Evolutionary conservation across 2,113 vertebrate species (phyloP).

Genomic region (Gambusia holbrooki): DNA sequence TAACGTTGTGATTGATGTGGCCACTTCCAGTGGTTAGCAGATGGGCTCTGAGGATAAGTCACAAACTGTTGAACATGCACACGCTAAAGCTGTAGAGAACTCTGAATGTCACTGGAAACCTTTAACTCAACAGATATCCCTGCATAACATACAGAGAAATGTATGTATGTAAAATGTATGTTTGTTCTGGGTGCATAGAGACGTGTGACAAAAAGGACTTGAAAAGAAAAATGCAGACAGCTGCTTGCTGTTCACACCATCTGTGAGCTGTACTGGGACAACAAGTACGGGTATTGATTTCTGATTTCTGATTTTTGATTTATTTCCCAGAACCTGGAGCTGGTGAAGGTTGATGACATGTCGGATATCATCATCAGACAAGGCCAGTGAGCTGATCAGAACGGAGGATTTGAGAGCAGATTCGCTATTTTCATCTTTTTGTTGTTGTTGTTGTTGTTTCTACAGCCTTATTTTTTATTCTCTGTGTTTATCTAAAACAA

Average conservation of each 20-base stretch:
- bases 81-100: too few relatives aligned
- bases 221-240: too few relatives aligned
- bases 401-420: background rate
- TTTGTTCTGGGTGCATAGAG: too few relatives aligned
- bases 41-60: background rate
- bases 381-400: constrained; percentile 65
- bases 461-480: constrained; percentile 3
- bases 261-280: too few relatives aligned
- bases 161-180: too few relatives aligned
- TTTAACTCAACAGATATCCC: too few relatives aligned
- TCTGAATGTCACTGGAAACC: too few relatives aligned
- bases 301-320: background rate
- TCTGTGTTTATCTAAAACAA: background rate
- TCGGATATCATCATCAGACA: constrained; percentile 83
- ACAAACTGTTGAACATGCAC: too few relatives aligned
- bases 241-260: too few relatives aligned
- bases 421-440: background rate
- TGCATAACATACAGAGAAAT: too few relatives aligned
- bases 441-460: background rate
- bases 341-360: constrained; percentile 82
- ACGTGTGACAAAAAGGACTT: too few relatives aligned
- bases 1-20: background rate
- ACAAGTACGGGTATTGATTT: too few relatives aligned
- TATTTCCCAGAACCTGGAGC: constrained; percentile 78
- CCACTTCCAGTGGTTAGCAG: background rate